Evolutionary conservation across 2,888 invertebrate genomes (phyloP).

Genomic region (Criorhina ranunculi): DNA sequence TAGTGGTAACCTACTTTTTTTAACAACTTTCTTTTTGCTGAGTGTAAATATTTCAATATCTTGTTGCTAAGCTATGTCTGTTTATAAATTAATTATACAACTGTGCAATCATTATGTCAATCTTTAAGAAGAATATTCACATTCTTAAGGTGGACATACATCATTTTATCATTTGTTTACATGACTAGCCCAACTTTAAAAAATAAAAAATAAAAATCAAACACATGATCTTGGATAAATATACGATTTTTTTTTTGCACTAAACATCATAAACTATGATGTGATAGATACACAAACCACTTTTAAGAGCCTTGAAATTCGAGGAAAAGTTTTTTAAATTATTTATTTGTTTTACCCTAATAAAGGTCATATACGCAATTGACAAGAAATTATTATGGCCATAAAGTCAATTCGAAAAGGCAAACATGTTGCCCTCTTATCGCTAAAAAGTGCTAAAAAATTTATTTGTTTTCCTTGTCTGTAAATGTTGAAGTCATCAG

Average conservation of each 20-base stretch:
- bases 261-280: conserved; percentile 6
- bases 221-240: no score
- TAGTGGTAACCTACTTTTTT: background rate
- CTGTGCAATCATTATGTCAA: no score
- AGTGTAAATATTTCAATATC: no score
- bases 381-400: background rate
- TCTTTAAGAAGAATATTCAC: no score
- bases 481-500: background rate
- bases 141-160: no score
- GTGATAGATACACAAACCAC: background rate
- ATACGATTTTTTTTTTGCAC: no score
- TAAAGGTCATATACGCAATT: background rate
- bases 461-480: conserved; percentile 1
- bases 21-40: background rate
- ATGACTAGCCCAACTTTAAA: no score
- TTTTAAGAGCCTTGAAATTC: background rate
- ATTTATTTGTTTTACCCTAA: background rate
- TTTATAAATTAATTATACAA: no score
- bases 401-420: conserved; percentile 5
- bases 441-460: background rate
- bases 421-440: conserved; percentile 2
- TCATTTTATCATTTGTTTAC: no score
- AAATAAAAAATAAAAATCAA: no score
- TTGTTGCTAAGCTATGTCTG: no score
- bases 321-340: background rate